These are phyloP conservation scores for Pseudochaenichthys georgianus DNA, from an alignment of 2,797 vertebrate species.

Conservation along the genomic window DNA sequence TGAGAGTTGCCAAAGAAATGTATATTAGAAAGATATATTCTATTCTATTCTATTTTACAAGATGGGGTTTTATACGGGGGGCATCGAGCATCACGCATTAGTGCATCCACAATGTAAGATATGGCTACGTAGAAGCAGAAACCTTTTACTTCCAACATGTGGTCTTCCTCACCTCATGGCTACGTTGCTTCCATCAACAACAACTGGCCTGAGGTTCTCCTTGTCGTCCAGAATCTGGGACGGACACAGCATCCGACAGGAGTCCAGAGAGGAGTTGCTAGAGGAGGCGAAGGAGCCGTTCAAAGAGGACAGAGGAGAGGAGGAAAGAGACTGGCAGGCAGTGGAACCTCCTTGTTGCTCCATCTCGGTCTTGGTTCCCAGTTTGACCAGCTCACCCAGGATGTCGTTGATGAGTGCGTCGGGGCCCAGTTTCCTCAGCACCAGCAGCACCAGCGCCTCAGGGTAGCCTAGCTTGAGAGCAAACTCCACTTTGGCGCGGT, in stretches of 20 bases:
- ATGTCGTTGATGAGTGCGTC: conserved; percentile 96
- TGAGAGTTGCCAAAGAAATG: too few species aligned
- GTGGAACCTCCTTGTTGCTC: conserved; percentile 77
- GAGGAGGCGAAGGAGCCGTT: conserved; percentile 75
- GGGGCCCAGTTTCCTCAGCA: conserved; percentile 94
- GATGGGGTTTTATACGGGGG: too few species aligned
- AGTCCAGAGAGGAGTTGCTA: conserved; percentile 84
- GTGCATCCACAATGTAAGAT: neutral
- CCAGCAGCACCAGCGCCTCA: conserved; percentile 94
- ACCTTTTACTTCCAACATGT: neutral
- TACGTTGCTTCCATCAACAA: conserved; percentile 97
- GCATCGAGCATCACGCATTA: too few species aligned
- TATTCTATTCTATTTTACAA: too few species aligned
- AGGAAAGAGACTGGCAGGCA: conserved; percentile 63
- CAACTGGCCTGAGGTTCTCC: conserved; percentile 93
- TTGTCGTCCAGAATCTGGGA: conserved; percentile 89
- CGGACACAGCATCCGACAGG: conserved; percentile 86
- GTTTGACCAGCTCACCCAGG: conserved; percentile 96
- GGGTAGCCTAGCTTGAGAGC: conserved; percentile 97
- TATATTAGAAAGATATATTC: too few species aligned
- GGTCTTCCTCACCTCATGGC: conserved; percentile 94
- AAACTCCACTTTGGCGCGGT: conserved; percentile 96
- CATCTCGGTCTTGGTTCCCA: conserved; percentile 92
- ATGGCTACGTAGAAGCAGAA: neutral
- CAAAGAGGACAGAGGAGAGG: conserved; percentile 60